Conservation (phyloP, 1,140 invertebrate species). For the Pomacea maculata region DNA sequence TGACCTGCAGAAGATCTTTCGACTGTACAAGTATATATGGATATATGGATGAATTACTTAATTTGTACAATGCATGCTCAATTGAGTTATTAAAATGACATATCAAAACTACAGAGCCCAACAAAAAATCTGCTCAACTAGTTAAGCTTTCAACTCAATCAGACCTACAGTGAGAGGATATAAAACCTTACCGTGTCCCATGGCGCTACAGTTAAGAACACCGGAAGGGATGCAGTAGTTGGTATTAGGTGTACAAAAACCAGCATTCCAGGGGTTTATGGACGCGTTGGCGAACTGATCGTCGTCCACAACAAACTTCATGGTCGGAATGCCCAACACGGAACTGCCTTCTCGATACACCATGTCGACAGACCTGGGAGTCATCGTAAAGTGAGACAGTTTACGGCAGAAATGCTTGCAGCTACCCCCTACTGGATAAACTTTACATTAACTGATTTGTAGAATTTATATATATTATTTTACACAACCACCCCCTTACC, state of each 20-base stretch:
- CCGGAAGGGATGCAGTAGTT: constrained; percentile 47
- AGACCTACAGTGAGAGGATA: not conserved
- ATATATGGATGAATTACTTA: not conserved
- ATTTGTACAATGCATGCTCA: not conserved
- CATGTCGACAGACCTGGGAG: constrained; percentile 43
- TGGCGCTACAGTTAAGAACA: constrained; percentile 47
- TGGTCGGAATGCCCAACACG: constrained; percentile 35
- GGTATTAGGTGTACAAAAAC: constrained; percentile 48
- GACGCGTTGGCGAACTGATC: constrained; percentile 40
- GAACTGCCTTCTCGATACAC: constrained; percentile 27
- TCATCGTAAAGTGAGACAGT: too few species aligned
- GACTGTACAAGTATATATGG: too few species aligned
- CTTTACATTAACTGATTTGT: too few species aligned
- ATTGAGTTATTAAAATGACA: not conserved
- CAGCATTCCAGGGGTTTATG: constrained; percentile 50
- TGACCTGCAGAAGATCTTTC: too few species aligned
- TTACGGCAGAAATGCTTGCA: too few species aligned
- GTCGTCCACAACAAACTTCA: constrained; percentile 43
- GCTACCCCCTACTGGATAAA: too few species aligned
- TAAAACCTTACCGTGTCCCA: constrained; percentile 38
- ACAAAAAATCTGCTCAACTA: not conserved
- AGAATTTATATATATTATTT: too few species aligned
- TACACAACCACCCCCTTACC: too few species aligned
- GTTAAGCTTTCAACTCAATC: not conserved
- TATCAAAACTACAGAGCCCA: not conserved